Percentiles rank a stretch among this genome's conserved stretches.
Evolutionary conservation across 2,113 vertebrate genomes (phyloP).

Genomic region (Crypturellus undulatus): DNA sequence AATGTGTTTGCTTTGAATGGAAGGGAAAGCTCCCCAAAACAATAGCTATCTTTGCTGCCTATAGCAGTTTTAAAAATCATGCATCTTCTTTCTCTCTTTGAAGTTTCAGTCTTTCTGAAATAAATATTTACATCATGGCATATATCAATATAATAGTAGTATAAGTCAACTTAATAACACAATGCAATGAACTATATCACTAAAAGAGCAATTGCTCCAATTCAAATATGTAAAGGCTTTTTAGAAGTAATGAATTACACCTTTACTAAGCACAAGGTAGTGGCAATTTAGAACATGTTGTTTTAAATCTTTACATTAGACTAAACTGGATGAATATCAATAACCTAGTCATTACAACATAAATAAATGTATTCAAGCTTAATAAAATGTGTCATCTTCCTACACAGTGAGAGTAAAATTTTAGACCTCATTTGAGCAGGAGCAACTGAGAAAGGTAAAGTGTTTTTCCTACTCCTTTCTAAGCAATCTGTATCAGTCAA

Average conservation of each 20-base stretch:
- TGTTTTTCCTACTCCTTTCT: not conserved
- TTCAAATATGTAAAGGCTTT: not conserved
- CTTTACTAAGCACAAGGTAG: not conserved
- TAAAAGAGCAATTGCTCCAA: not conserved
- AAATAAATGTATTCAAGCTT: not conserved
- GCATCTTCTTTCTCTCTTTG: not conserved
- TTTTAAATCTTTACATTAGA: not conserved
- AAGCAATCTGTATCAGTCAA: not conserved
- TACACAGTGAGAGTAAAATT: accelerated
- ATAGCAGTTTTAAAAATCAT: not conserved
- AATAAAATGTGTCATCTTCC: not conserved
- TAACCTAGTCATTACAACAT: not conserved
- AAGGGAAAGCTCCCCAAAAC: not conserved
- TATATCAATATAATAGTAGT: not conserved
- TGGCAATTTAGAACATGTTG: not conserved
- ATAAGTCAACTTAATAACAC: not conserved
- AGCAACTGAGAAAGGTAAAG: not conserved
- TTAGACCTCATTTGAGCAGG: not conserved
- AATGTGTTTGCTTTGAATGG: not conserved
- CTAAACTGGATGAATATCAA: not conserved
- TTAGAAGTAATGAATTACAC: not conserved
- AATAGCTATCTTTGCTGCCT: not conserved
- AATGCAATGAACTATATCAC: not conserved
- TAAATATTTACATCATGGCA: not conserved
- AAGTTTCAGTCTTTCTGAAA: not conserved